phyloP scores from a whole-genome alignment of 2,113 vertebrate genomes.

The Clupea harengus region DNA sequence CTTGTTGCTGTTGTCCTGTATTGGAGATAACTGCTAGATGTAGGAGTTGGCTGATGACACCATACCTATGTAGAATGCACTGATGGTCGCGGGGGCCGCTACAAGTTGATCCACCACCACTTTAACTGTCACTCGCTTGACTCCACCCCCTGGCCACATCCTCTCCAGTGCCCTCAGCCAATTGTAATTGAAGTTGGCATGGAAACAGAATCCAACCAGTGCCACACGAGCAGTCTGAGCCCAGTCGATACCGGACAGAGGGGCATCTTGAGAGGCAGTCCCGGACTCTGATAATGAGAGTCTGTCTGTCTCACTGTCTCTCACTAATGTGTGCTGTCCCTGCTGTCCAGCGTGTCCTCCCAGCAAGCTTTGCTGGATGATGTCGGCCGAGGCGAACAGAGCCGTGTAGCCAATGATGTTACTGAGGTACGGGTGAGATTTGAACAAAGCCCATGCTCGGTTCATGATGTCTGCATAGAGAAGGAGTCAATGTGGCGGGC shows the following conservation, averaged over 20 bases:
- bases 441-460: slow-evolving; percentile 62
- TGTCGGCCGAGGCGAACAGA: slow-evolving; percentile 75
- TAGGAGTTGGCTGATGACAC: background rate
- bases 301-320: background rate
- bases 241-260: slow-evolving; percentile 55
- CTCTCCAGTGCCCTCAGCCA: slow-evolving; percentile 75
- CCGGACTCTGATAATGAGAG: background rate
- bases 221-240: slow-evolving; percentile 71
- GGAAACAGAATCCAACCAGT: slow-evolving; percentile 75
- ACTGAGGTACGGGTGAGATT: slow-evolving; percentile 70
- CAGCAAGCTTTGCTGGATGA: slow-evolving; percentile 73
- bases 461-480: slow-evolving; percentile 57
- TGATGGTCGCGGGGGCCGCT: slow-evolving; percentile 75
- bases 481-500: background rate
- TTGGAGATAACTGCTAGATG: background rate
- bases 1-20: background rate
- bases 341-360: slow-evolving; percentile 27
- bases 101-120: slow-evolving; percentile 75
- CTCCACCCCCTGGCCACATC: slow-evolving; percentile 65
- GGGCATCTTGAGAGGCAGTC: too few species aligned
- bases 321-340: background rate
- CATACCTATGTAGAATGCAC: slow-evolving; percentile 77
- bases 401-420: slow-evolving; percentile 74
- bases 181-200: slow-evolving; percentile 79
- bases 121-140: slow-evolving; percentile 63